Percentiles rank a stretch among this genome's conserved stretches.
Conservation (phyloP, 2,113 vertebrate species). For the Mobula hypostoma region DNA sequence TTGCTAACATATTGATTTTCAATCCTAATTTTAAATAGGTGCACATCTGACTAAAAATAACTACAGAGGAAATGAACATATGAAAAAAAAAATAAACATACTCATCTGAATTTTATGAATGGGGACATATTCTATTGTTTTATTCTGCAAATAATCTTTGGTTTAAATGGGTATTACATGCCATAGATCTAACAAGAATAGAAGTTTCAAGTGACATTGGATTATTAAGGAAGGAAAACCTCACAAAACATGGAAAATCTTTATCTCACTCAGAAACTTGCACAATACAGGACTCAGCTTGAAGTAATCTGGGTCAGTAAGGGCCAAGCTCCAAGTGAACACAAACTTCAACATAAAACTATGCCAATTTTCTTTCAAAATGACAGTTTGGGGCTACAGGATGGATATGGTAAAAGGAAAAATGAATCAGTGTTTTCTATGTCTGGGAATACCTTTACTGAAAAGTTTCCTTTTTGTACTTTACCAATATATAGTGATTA, state of each 20-base stretch:
- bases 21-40: background rate
- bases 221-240: background rate
- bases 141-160: background rate
- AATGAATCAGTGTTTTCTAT: background rate
- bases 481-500: background rate
- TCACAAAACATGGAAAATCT: background rate
- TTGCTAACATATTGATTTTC: background rate
- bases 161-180: background rate
- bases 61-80: background rate
- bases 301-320: background rate
- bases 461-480: background rate
- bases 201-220: background rate
- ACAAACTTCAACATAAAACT: background rate
- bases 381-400: background rate
- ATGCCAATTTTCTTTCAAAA: background rate
- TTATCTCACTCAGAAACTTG: background rate
- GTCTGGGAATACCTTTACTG: background rate
- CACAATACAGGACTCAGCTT: background rate
- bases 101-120: background rate
- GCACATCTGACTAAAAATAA: background rate
- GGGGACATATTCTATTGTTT: background rate
- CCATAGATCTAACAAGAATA: background rate
- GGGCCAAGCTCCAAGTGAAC: background rate
- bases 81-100: background rate
- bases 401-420: background rate